Base-by-base conservation (phyloP, 2,888 invertebrate genomes). In the Melieria omissa region DNA sequence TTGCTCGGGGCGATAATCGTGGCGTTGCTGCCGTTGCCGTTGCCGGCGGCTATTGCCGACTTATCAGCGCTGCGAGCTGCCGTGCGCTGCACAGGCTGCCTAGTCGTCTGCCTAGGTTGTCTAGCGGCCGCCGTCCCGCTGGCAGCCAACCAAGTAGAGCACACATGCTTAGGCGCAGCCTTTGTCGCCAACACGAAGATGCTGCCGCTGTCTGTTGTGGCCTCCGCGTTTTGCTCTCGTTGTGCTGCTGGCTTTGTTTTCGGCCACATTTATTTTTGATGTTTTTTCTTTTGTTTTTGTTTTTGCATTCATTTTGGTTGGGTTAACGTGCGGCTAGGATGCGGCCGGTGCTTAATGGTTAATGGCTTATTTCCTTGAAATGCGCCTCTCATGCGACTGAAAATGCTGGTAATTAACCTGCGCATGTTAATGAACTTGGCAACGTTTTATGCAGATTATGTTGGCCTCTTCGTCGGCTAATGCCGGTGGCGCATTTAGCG, bases 391-490 rank as follows among this genome's bases (percentile, higher is more conserved):
- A 78, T 80, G 78, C 72, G 65, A 45, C 74, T 77, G 76, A 75
- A 80, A 80, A 83, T 81, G 81, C 54, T 78, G 80, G 85, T 84
- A 84, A 85, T 85, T 85, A 84, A 85, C 85, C 84, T 83, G 83
- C 81, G 82, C 76, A 77, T 78, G 78, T 77, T 78, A 78, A 78
- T 78, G 78, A 78, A 78, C 78, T 75, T 76, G 69, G 68, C 71
- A 71, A 52, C 68, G 57, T 61, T 61, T 64, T 57, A 71, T 72
- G 74, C 74, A 75, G 75, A 75, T 75, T 74, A 29, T 29, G 29
- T 29, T 65, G 46, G 63, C 69, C 47, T 52, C 45, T 4, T 42
- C 12, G 14, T 42, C 68, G 9, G 61, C 12, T 47, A 54, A 10
- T 42, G 29, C 29, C 10, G 49, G 10, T 14, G 57, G 46, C 52